A percentile compares a stretch with the other conserved stretches of the same genome.
These are phyloP conservation scores for Pseudolycoriella hygida DNA, from an alignment of 2,888 invertebrate genomes.

Conservation along the genomic window DNA sequence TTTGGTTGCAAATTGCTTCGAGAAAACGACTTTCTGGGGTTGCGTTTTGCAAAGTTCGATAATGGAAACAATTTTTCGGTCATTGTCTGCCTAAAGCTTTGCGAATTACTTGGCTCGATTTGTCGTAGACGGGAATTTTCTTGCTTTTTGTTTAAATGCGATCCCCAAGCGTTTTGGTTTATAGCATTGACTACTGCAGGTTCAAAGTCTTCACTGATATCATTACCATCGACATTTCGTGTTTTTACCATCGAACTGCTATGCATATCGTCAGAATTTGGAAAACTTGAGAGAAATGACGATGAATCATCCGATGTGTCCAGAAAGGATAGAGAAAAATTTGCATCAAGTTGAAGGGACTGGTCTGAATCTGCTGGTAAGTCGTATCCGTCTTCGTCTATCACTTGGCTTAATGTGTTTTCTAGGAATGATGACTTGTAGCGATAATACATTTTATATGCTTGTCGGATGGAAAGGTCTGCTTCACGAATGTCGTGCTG, in stretches of 20 bases:
- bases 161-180: conserved; percentile 33
- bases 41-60: conserved; percentile 49
- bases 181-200: conserved; percentile 15
- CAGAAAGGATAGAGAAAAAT: neutral
- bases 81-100: conserved; percentile 12
- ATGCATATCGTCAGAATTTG: too few species aligned
- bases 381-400: conserved; percentile 22
- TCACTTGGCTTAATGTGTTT: conserved; percentile 43
- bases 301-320: too few species aligned
- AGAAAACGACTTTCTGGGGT: conserved; percentile 52
- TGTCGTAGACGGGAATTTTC: neutral
- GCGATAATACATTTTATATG: conserved; percentile 68
- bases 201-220: conserved; percentile 16
- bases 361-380: conserved; percentile 10
- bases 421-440: conserved; percentile 59
- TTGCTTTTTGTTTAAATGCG: conserved; percentile 17
- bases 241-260: neutral
- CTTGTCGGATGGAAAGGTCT: conserved; percentile 48
- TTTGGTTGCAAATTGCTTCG: conserved; percentile 11
- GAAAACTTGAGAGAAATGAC: too few species aligned
- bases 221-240: neutral
- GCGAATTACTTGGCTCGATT: neutral
- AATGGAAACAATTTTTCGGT: conserved; percentile 51
- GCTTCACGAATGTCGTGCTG: conserved; percentile 68
- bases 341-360: neutral